These are phyloP conservation scores for Penaeus chinensis DNA, from an alignment of 1,140 invertebrate species.

Conservation along the genomic window DNA sequence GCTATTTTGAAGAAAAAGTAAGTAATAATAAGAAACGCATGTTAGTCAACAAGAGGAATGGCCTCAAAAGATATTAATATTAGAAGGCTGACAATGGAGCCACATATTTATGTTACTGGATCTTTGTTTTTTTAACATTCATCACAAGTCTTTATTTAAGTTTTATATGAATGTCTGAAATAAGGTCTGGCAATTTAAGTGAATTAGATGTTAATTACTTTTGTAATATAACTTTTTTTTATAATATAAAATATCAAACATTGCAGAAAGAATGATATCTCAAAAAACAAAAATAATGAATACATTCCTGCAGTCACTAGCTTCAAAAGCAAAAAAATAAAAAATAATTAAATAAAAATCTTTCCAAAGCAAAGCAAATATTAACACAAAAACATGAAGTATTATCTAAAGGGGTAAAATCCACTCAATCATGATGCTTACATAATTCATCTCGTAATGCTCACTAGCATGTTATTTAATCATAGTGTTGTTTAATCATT, in stretches of 20 bases:
- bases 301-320: conserved; percentile 39
- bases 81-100: conserved; percentile 41
- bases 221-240: too few relatives aligned
- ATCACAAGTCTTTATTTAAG: too few relatives aligned
- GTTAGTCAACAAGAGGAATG: background rate
- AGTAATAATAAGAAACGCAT: background rate
- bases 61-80: conserved; percentile 1
- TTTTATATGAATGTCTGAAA: too few relatives aligned
- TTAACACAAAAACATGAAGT: background rate
- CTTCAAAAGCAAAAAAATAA: conserved; percentile 31
- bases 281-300: conserved; percentile 18
- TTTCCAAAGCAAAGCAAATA: conserved; percentile 13
- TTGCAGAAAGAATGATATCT: too few relatives aligned
- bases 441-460: too few relatives aligned
- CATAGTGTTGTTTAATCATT: too few relatives aligned
- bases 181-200: too few relatives aligned
- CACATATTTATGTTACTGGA: background rate
- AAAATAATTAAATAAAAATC: conserved; percentile 10
- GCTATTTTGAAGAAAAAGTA: conserved; percentile 72
- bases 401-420: too few relatives aligned
- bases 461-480: too few relatives aligned
- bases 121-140: too few relatives aligned
- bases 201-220: too few relatives aligned
- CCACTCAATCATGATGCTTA: too few relatives aligned
- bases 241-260: background rate